phyloP scores from a whole-genome alignment of 2,888 invertebrate species.

The Drosophila kokeensis region DNA sequence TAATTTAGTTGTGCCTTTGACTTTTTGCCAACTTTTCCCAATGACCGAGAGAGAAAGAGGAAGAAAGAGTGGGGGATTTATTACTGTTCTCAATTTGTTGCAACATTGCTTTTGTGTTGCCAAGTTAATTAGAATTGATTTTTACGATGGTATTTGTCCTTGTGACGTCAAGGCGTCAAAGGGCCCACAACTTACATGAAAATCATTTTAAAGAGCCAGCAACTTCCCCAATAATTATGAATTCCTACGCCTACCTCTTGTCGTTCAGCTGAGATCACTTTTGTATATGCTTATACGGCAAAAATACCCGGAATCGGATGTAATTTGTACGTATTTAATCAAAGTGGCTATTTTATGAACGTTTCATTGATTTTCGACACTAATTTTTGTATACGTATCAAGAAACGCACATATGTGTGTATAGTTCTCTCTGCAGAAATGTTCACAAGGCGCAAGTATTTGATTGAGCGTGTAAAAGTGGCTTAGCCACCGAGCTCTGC shows the following conservation, averaged over 20 bases:
- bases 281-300: neutral
- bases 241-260: conserved; percentile 3
- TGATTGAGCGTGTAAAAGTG: conserved; percentile 76
- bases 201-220: conserved; percentile 7
- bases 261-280: neutral
- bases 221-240: conserved; percentile 33
- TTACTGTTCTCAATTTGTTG: conserved; percentile 22
- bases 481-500: conserved; percentile 48
- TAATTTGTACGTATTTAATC: conserved; percentile 15
- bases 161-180: conserved; percentile 18
- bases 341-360: conserved; percentile 53
- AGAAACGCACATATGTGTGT: conserved; percentile 4
- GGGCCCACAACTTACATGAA: conserved; percentile 6
- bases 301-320: conserved; percentile 9
- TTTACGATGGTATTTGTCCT: neutral
- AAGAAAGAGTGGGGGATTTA: neutral
- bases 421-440: conserved; percentile 26
- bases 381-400: conserved; percentile 24
- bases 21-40: conserved; percentile 20
- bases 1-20: conserved; percentile 43
- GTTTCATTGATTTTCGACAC: conserved; percentile 58
- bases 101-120: conserved; percentile 9
- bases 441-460: conserved; percentile 58
- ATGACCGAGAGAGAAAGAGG: neutral
- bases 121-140: conserved; percentile 64